Conservation (phyloP, 2,888 invertebrate species). For the Galeopsomyia nigrocyanea region DNA sequence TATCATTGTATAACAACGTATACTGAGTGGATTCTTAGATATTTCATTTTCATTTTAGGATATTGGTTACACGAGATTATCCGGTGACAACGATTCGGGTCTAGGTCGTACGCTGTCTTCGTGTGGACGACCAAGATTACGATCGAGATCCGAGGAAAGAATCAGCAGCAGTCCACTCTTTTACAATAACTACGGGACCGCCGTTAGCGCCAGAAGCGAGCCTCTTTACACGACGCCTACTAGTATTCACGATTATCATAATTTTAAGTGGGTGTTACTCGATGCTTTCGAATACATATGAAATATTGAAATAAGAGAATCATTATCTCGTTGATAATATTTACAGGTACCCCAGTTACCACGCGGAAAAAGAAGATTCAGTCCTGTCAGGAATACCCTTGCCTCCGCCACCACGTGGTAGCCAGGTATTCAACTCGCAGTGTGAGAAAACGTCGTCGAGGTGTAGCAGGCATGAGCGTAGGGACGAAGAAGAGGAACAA, state of each 20-base stretch:
- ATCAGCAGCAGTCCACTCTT: slow-evolving; percentile 53
- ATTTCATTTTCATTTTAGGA: slow-evolving; percentile 66
- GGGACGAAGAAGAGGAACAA: slow-evolving; percentile 41
- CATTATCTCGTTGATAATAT: too few species aligned
- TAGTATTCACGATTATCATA: slow-evolving; percentile 15
- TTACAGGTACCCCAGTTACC: slow-evolving; percentile 26
- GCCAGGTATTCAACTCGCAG: slow-evolving; percentile 51
- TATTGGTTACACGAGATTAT: slow-evolving; percentile 48
- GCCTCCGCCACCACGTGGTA: slow-evolving; percentile 50
- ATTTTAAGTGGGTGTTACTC: too few species aligned
- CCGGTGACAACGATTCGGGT: slow-evolving; percentile 63
- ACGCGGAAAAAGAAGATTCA: slow-evolving; percentile 48
- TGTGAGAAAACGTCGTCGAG: slow-evolving; percentile 6
- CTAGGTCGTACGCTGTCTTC: slow-evolving; percentile 65
- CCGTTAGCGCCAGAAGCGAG: slow-evolving; percentile 62
- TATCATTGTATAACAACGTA: too few species aligned
- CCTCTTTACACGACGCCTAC: slow-evolving; percentile 49
- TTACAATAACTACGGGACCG: slow-evolving; percentile 53
- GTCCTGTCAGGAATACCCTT: slow-evolving; percentile 57
- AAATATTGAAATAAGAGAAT: too few species aligned
- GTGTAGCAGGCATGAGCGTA: slow-evolving; percentile 18
- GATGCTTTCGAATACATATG: too few species aligned
- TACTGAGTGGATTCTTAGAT: too few species aligned
- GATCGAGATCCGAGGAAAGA: slow-evolving; percentile 64
- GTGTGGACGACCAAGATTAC: slow-evolving; percentile 57